Evolutionary conservation across 2,797 vertebrate genomes (phyloP).

Genomic region (Lagorchestes hirsutus): DNA sequence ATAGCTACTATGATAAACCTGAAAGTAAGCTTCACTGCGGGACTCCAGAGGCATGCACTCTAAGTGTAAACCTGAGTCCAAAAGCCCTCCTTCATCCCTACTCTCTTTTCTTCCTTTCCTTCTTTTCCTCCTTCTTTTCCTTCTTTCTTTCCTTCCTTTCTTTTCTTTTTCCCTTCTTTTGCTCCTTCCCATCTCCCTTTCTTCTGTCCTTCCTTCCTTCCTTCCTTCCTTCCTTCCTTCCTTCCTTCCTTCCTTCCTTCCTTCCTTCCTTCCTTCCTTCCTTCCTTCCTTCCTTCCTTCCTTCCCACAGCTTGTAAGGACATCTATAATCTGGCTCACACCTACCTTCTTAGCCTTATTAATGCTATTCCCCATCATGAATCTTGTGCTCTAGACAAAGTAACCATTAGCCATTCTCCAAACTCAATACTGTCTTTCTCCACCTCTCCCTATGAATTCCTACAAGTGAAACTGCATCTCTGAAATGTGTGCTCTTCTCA

Average conservation of each 20-base stretch:
- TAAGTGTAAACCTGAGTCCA: too few species aligned
- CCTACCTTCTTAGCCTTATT: not conserved
- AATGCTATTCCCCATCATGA: not conserved
- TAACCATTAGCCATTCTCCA: not conserved
- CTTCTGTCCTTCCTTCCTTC: not conserved
- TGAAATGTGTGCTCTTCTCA: not conserved
- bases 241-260: too few species aligned
- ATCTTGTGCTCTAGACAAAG: not conserved
- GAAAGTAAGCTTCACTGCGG: too few species aligned
- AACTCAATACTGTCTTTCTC: not conserved
- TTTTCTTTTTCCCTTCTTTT: too few species aligned
- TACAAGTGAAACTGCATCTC: not conserved
- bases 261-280: too few species aligned
- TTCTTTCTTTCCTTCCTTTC: too few species aligned
- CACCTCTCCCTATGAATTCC: not conserved
- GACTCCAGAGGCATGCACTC: too few species aligned
- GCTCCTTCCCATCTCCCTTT: too few species aligned
- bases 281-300: not conserved
- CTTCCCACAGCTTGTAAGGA: not conserved
- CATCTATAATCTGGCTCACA: not conserved
- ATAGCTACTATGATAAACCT: too few species aligned
- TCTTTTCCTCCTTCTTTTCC: not conserved
- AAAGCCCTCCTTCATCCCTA: not conserved
- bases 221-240: not conserved
- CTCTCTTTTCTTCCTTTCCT: not conserved